Base-by-base conservation (phyloP, 2,113 vertebrate genomes). In the Columba livia region DNA sequence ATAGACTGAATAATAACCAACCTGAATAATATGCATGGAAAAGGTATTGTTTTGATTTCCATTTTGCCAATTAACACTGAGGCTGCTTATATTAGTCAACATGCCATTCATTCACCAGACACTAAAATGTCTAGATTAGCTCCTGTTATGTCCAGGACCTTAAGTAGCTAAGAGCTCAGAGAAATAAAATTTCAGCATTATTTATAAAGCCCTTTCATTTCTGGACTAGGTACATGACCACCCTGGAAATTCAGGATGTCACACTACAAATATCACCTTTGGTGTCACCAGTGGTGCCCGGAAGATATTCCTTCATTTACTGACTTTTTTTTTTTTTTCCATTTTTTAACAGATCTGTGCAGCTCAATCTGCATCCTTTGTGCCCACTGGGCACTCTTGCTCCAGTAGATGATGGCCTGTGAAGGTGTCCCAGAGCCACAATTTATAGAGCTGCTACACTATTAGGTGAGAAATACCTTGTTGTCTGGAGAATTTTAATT, bases 301-400 rank as follows among this genome's bases (percentile, higher is more conserved):
- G n/a, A 70, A 73, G 23, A 58, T 40, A 38, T 48, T 91, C 44
- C 8, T 64, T 4, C 7, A 21, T 60, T 40, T 73, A 24, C 34
- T 29, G 8, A 40, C 10, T 4, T 1, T 2, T 21, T 4, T 19
- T 8, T 42, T 28, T 20, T 44, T 44, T 17, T 17, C 6, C 4
- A 1, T 40, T 72, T 83, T 65, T 60, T 10, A 56, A 10, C 5
- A 50, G 7, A 48, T 77, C 29, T 64, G 20, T 34, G 58, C 16
- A 77, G 8, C 14, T 71, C 48, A 64, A 48, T 34, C 1, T 10
- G 5, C 10, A 79, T 44, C 18, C 42, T 67, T 73, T 58, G 13
- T 14, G 47, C 28, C 78, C 23, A 38, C 38, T 51, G 28, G 36
- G 9, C 15, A 58, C 12, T n/a, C 7, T 56, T 69, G n/a, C 54